These are phyloP conservation scores for Nesoenas mayeri DNA, from an alignment of 2,113 vertebrate species.

Conservation along the genomic window DNA sequence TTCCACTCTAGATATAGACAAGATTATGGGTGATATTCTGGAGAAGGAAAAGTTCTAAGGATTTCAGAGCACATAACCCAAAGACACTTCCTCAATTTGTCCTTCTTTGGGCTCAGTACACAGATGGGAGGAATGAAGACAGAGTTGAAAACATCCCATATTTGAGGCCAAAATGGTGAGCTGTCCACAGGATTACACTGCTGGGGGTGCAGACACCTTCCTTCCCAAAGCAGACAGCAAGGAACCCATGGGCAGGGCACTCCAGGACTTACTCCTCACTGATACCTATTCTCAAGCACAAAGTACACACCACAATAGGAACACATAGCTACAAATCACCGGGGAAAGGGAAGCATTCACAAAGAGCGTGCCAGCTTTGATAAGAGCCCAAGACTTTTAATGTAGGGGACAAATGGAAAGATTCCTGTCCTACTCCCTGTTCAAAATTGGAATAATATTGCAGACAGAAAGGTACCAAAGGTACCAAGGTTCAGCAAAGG, in stretches of 20 bases:
- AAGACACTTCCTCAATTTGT: neutral
- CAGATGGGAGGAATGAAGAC: neutral
- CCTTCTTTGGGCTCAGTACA: neutral
- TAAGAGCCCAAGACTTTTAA: neutral
- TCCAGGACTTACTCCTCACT: neutral
- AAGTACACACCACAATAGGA: neutral
- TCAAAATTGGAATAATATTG: neutral
- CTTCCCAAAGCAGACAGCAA: neutral
- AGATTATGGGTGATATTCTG: fast-evolving
- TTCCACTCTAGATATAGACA: neutral
- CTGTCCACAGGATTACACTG: neutral
- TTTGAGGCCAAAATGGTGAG: neutral
- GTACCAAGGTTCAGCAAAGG: neutral
- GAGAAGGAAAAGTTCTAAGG: neutral
- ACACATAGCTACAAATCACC: neutral
- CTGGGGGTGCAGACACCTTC: neutral
- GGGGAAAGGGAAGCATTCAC: neutral
- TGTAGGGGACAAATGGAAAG: neutral
- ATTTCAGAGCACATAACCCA: neutral
- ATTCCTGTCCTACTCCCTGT: neutral
- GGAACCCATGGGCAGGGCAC: neutral
- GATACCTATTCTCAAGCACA: neutral
- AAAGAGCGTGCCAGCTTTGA: neutral
- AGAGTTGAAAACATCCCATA: neutral
- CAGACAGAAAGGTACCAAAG: neutral